These are phyloP conservation scores for Chironomus tepperi DNA, from an alignment of 1,140 invertebrate species.

Conservation along the genomic window DNA sequence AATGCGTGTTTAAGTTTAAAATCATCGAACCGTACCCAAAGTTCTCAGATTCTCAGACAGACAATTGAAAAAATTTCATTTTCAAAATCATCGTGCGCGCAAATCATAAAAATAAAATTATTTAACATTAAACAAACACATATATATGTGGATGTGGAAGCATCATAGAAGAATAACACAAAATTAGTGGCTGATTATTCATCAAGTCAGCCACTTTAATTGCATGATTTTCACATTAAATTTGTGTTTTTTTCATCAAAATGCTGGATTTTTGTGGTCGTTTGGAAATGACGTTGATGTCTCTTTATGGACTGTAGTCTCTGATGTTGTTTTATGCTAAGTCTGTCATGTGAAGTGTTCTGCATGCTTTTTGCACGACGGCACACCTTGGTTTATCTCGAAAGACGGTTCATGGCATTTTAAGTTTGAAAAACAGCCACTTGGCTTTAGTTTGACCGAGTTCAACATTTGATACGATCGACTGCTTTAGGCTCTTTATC, in stretches of 20 bases:
- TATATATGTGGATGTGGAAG: neutral
- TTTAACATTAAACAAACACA: neutral
- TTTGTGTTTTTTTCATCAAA: neutral
- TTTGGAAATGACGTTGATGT: no score
- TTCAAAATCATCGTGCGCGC: slow-evolving; percentile 5
- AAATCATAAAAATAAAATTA: neutral
- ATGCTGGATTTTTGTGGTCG: no score
- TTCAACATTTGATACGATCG: no score
- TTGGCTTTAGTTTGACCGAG: no score
- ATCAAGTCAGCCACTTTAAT: neutral
- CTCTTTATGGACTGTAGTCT: no score
- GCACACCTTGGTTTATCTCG: no score
- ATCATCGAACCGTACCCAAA: neutral
- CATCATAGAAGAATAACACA: neutral
- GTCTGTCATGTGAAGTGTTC: no score
- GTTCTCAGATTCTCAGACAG: slow-evolving; percentile 6
- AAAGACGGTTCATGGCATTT: no score
- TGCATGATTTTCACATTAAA: neutral
- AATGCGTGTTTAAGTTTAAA: neutral
- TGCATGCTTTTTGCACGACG: no score
- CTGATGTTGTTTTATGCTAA: no score
- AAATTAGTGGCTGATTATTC: neutral
- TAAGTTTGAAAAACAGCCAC: no score
- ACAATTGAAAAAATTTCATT: neutral
- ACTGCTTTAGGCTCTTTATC: no score